A percentile compares a stretch with the other conserved stretches of the same genome.
phyloP scores from a whole-genome alignment of 2,113 vertebrate genomes.

The Rutilus rutilus region DNA sequence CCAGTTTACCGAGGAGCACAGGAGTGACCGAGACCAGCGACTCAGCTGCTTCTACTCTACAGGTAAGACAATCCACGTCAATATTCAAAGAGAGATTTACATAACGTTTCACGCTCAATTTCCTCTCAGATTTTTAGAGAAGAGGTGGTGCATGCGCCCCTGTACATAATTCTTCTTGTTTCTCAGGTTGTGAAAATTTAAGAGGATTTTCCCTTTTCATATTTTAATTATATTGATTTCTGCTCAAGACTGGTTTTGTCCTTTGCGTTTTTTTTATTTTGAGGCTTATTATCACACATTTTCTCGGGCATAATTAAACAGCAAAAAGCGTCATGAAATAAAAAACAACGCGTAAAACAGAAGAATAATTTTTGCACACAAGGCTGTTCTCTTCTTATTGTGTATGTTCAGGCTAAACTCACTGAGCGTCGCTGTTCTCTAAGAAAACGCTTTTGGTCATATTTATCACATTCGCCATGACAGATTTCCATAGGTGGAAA shows the following conservation, averaged over 20 bases:
- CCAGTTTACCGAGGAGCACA: slow-evolving; percentile 66
- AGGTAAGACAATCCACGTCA: background rate
- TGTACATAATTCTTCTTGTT: background rate
- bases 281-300: background rate
- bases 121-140: background rate
- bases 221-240: background rate
- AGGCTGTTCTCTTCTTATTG: background rate
- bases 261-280: background rate
- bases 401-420: slow-evolving; percentile 1
- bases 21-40: slow-evolving; percentile 66
- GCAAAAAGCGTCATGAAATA: background rate
- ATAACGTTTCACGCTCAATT: background rate
- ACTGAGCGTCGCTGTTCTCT: slow-evolving; percentile 47
- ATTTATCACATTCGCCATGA: background rate
- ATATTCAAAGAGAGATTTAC: background rate
- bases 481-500: slow-evolving; percentile 39
- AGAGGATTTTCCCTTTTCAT: background rate
- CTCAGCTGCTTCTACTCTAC: slow-evolving; percentile 64
- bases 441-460: background rate
- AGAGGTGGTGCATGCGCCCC: background rate
- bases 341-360: background rate
- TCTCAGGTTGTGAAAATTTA: fast-evolving
- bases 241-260: too few species aligned
- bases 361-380: fast-evolving
- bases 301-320: background rate